Percentiles rank a stretch among this genome's conserved stretches.
Evolutionary conservation across 2,113 vertebrate species (phyloP).

Genomic region (Lepus europaeus): DNA sequence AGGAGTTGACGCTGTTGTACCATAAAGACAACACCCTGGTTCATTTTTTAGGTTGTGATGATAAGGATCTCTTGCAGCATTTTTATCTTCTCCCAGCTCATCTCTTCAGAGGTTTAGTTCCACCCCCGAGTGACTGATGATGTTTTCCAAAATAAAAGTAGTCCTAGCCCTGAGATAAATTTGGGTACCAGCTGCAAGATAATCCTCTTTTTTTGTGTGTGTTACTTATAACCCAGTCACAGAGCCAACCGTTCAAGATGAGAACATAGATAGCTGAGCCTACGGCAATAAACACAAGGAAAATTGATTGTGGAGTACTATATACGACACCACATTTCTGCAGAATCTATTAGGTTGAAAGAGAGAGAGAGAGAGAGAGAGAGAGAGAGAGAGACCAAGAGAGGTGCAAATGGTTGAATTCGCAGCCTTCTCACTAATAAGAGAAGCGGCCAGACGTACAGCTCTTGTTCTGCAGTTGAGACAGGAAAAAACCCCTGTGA

Average conservation of each 20-base stretch:
- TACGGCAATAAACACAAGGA: neutral
- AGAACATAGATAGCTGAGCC: neutral
- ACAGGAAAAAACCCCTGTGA: neutral
- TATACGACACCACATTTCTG: neutral
- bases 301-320: neutral
- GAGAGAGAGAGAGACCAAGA: neutral
- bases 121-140: neutral
- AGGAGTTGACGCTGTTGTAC: neutral
- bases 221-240: neutral
- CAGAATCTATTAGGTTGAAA: neutral
- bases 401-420: neutral
- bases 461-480: neutral
- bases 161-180: neutral
- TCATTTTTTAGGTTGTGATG: neutral
- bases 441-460: neutral
- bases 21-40: neutral
- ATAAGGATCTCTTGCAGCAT: neutral
- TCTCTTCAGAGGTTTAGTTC: conserved; percentile 14
- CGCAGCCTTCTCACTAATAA: neutral
- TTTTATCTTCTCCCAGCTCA: neutral
- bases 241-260: neutral
- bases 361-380: too few relatives aligned
- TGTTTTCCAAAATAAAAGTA: conserved; percentile 51
- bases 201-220: neutral
- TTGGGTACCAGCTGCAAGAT: neutral